Evolutionary conservation across 2,113 vertebrate genomes (phyloP).

Genomic region (Colaptes auratus): DNA sequence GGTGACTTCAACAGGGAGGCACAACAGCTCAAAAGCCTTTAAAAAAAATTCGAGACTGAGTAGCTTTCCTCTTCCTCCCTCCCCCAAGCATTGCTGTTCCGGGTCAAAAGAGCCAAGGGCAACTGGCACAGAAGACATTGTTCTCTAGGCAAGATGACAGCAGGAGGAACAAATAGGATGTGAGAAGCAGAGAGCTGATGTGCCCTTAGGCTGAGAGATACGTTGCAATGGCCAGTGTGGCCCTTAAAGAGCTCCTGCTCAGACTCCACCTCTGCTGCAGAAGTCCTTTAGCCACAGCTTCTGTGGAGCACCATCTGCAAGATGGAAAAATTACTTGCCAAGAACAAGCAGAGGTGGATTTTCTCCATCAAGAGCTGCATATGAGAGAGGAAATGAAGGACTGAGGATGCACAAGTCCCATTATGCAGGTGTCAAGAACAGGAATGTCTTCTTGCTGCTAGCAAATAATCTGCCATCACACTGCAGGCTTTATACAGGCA

Average conservation of each 20-base stretch:
- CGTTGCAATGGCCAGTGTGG: not conserved
- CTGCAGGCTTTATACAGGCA: not conserved
- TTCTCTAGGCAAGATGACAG: slow-evolving; percentile 60
- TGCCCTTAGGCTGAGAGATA: not conserved
- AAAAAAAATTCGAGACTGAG: not conserved
- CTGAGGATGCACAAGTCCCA: not conserved
- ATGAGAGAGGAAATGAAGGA: not conserved
- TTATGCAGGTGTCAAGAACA: not conserved
- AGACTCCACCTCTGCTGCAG: not conserved
- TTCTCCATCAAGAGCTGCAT: not conserved
- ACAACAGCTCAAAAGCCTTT: not conserved
- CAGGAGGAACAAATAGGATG: slow-evolving; percentile 45
- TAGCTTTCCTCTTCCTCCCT: not conserved
- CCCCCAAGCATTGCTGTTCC: slow-evolving; percentile 10
- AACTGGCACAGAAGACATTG: slow-evolving; percentile 25
- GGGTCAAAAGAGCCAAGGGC: slow-evolving; percentile 58
- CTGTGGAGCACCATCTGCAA: not conserved
- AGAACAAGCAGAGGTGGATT: not conserved
- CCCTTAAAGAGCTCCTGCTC: not conserved
- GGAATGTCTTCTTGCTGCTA: not conserved
- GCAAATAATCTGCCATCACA: not conserved
- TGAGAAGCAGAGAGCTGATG: not conserved
- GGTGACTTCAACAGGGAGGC: not conserved
- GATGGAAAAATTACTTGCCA: not conserved
- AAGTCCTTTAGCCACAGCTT: not conserved